Base-by-base conservation (phyloP, 2,888 invertebrate genomes). In the Drosophila falleni region DNA sequence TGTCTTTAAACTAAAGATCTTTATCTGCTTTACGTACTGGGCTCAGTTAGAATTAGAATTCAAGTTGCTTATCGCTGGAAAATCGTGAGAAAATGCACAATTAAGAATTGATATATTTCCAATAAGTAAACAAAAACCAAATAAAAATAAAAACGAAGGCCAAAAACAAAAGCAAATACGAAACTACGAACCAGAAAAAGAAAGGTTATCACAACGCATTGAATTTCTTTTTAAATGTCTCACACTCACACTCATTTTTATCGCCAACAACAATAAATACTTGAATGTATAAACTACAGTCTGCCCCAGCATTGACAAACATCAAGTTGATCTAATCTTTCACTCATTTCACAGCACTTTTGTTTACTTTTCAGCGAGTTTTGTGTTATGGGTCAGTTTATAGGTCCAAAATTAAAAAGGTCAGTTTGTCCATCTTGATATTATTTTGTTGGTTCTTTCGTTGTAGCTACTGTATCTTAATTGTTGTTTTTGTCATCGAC, bases 51-150 rank as follows among this genome's bases (percentile, higher is more conserved):
- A 15, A 11, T 29, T 26, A 15, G 10, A 15, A 11, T 66, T 47
- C 31, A 42, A 61, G 35, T 55, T 44, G 60, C 58, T 73, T 80
- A 73, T 69, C 71, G 54, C 50, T 68, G 60, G 50, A 60, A 76
- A 87, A 85, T 84, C 88, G 88, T 85, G 85, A 89, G 85, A 87
- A 89, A 89, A 76, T 87, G 51, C 54, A 78, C 76, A 76, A 84
- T 85, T 87, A 73, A 72, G 19, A 81, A 73, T 78, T 78, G 72
- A 78, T 87, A 89, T 78, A 87, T 75, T 13, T 37, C 16, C 47
- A 58, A 55, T 68, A 67, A 75, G 60, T 67, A 47, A 63, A 49
- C 26, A 50, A 58, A 44, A 37, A 23, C 23, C 19, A 61, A 78
- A 74, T 60, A 61, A 73, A 55, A 53, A 41, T 31, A 33, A 60